Conservation (phyloP, 2,113 vertebrate genomes). For the Tinamus guttatus region DNA sequence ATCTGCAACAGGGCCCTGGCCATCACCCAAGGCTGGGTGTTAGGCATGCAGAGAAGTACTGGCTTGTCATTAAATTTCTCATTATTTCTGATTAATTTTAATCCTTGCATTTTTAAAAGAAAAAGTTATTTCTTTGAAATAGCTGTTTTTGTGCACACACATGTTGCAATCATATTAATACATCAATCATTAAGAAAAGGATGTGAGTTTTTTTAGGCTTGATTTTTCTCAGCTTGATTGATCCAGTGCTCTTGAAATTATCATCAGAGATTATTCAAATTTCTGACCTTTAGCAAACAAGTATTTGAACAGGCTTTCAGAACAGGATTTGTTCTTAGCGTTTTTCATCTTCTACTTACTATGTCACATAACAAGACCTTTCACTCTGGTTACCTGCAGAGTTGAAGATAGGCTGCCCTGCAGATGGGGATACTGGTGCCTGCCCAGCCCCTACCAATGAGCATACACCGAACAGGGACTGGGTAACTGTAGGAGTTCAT, state of each 20-base stretch:
- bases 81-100: not conserved
- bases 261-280: not conserved
- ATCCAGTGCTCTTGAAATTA: not conserved
- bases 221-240: not conserved
- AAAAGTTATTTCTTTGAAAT: not conserved
- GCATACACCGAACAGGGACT: not conserved
- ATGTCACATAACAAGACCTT: not conserved
- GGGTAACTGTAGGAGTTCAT: not conserved
- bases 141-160: not conserved
- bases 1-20: not conserved
- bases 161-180: not conserved
- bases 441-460: not conserved
- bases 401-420: not conserved
- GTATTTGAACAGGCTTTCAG: not conserved
- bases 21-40: not conserved
- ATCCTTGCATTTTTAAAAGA: not conserved
- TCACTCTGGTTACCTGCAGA: not conserved
- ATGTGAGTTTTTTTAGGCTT: not conserved
- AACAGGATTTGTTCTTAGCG: not conserved
- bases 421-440: fast-evolving
- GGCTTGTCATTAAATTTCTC: not conserved
- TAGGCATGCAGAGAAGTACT: not conserved
- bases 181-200: not conserved
- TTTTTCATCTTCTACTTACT: not conserved
- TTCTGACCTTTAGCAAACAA: not conserved